phyloP scores from a whole-genome alignment of 2,888 invertebrate genomes.

The Lasioglossum figueresi region DNA sequence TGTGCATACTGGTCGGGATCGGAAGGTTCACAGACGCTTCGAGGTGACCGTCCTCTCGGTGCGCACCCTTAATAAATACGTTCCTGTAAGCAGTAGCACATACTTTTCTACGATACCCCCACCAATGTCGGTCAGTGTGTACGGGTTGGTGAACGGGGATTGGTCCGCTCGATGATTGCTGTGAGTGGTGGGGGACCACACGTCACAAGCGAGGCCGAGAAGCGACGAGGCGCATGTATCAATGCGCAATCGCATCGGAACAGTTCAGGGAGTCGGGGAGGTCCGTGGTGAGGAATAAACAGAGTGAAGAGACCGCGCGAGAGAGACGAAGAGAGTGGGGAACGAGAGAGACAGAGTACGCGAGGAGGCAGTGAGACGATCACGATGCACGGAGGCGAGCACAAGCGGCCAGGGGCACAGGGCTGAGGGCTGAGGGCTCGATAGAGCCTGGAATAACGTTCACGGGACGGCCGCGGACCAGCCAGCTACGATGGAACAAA shows the following conservation, averaged over 20 bases:
- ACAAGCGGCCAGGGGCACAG: constrained; percentile 82
- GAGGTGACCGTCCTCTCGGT: constrained; percentile 55
- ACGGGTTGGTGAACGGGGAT: constrained; percentile 68
- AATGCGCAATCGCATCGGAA: constrained; percentile 83
- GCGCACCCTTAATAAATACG: constrained; percentile 60
- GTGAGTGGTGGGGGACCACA: constrained; percentile 60
- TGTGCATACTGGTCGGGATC: constrained; percentile 22
- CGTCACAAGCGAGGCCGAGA: constrained; percentile 76
- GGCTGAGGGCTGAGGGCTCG: constrained; percentile 82
- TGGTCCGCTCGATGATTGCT: constrained; percentile 62
- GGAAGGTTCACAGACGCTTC: constrained; percentile 47
- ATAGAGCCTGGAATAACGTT: constrained; percentile 77
- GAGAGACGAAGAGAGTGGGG: constrained; percentile 59
- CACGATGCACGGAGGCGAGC: constrained; percentile 81
- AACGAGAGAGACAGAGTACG: constrained; percentile 73
- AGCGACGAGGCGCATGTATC: constrained; percentile 76
- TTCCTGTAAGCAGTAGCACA: constrained; percentile 66
- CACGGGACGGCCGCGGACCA: constrained; percentile 69
- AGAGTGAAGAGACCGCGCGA: constrained; percentile 76
- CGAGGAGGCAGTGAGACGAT: constrained; percentile 74
- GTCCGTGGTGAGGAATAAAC: constrained; percentile 79
- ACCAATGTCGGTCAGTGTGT: constrained; percentile 57
- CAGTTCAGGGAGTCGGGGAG: constrained; percentile 77
- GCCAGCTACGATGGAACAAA: constrained; percentile 82
- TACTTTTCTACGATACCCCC: constrained; percentile 70